Base-by-base conservation (phyloP, 2,888 invertebrate species). In the Ernsta delagoae region DNA sequence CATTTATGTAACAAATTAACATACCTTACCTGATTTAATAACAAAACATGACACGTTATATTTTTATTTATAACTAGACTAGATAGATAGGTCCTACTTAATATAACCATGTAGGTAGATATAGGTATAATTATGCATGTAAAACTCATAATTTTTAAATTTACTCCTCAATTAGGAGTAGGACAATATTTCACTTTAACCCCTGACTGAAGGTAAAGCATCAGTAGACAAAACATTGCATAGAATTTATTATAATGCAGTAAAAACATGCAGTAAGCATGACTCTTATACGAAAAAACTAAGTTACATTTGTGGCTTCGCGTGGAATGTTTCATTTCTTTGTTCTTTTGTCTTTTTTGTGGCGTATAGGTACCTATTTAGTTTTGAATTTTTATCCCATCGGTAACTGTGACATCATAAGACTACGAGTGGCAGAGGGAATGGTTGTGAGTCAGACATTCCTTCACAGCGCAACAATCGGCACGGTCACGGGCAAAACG, bases 381-480 rank as follows among this genome's bases (percentile, higher is more conserved):
- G 43, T 3, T 39, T 59, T 31, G 50, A 59, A 59, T 59, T 41
- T 66, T 60, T 60, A 60, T 60, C 41, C 50, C 8, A 12, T 12
- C 56, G 9, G 54, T 11, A 65, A 69, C 36, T 74, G 74, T 86
- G 83, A 84, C 82, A 79, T 83, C 83, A 83, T 72, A 59, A 63
- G 78, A 77, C 79, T 78, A 75, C 78, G 56, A 16, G 45, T 60
- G 73, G 61, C n/a, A n/a, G n/a, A n/a, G n/a, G n/a, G n/a, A n/a
- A n/a, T n/a, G n/a, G n/a, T 70, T 7, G 74, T 87, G 87, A 87
- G 78, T 87, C 87, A 86, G 73, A 73, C 75, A 78, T 77, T 77
- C 79, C 77, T 74, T 75, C 75, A 75, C n/a, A 4, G n/a, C n/a
- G n/a, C n/a, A 59, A 59, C 50, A 16, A 41, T 31, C n/a, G 0